Evolutionary conservation across 1,140 invertebrate species (phyloP).

Genomic region (Venturia canescens): DNA sequence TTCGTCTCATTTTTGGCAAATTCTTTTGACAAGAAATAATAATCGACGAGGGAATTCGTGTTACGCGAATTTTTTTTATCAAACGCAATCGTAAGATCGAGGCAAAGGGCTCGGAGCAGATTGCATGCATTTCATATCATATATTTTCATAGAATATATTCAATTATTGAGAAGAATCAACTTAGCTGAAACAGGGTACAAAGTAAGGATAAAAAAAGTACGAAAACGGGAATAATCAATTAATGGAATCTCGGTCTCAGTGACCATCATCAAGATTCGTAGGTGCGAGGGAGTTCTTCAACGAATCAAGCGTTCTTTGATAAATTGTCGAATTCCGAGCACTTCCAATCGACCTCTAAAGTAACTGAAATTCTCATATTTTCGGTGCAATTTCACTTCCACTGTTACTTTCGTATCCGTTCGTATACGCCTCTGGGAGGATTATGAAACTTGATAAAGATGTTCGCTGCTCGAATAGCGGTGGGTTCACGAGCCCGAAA

Average conservation of each 20-base stretch:
- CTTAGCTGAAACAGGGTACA: slow-evolving; percentile 19
- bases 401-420: too few relatives aligned
- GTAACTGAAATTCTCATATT: neutral
- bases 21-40: neutral
- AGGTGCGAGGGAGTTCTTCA: neutral
- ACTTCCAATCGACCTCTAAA: neutral
- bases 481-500: too few relatives aligned
- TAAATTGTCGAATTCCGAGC: neutral
- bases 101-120: neutral
- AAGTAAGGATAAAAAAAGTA: slow-evolving; percentile 1
- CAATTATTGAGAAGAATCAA: neutral
- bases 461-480: too few relatives aligned
- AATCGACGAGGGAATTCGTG: neutral
- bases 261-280: neutral
- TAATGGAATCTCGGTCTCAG: neutral
- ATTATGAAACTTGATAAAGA: too few relatives aligned
- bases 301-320: neutral
- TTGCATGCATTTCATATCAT: slow-evolving; percentile 12
- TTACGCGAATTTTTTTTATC: neutral
- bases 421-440: too few relatives aligned
- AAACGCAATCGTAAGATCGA: neutral
- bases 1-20: neutral
- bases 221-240: neutral
- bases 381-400: neutral
- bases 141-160: slow-evolving; percentile 17